Conservation (phyloP, 2,113 vertebrate genomes). For the Sigmodon hispidus region DNA sequence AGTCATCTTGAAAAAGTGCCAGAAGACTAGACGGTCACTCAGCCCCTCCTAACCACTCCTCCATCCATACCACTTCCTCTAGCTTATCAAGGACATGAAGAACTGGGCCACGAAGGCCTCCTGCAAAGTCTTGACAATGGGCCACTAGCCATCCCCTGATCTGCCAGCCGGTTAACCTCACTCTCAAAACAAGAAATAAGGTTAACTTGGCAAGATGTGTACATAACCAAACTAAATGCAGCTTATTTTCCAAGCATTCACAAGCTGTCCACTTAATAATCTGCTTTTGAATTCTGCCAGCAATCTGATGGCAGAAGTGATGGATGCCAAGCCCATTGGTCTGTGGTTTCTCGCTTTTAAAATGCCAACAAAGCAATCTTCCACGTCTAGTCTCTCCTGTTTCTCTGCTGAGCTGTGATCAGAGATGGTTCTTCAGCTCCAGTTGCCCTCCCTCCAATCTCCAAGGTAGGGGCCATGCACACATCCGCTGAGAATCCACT, state of each 20-base stretch:
- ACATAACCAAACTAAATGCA: neutral
- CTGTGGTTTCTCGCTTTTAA: slow-evolving; percentile 44
- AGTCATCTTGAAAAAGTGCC: neutral
- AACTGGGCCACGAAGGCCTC: neutral
- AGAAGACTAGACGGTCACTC: neutral
- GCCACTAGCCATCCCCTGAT: neutral
- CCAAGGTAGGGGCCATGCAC: neutral
- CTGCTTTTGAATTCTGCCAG: slow-evolving; percentile 38
- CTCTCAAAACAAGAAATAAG: slow-evolving; percentile 45
- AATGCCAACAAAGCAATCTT: neutral
- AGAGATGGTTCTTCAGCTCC: neutral
- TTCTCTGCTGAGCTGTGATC: neutral
- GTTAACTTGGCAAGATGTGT: slow-evolving; percentile 33
- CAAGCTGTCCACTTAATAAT: slow-evolving; percentile 55
- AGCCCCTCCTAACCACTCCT: neutral
- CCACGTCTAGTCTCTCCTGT: neutral
- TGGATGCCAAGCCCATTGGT: neutral
- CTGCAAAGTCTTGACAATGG: neutral
- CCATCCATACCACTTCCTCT: neutral
- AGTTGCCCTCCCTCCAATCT: neutral
- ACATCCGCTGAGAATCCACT: neutral
- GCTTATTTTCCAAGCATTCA: slow-evolving; percentile 24
- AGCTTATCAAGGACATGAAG: neutral
- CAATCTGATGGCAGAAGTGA: neutral
- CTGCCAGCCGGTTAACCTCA: slow-evolving; percentile 33